Evolutionary conservation across 2,797 vertebrate species (phyloP).

Genomic region (Onychomys torridus): DNA sequence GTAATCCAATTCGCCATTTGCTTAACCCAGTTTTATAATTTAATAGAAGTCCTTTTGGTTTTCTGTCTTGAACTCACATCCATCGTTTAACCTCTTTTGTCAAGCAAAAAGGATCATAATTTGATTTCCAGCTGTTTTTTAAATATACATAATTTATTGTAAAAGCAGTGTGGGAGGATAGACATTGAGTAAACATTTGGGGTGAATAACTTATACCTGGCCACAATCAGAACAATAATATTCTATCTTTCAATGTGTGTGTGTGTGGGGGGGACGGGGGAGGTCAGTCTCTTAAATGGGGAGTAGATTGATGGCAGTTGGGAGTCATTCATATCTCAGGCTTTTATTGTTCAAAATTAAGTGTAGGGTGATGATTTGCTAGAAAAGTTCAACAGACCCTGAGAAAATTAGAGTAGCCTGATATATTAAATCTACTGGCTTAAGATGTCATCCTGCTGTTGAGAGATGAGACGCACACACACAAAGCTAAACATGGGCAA

Average conservation of each 20-base stretch:
- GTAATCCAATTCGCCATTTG: background rate
- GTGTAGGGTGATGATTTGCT: constrained; percentile 63
- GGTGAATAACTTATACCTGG: constrained; percentile 39
- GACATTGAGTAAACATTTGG: background rate
- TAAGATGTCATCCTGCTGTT: constrained; percentile 64
- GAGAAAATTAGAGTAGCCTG: constrained; percentile 33
- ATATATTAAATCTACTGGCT: constrained; percentile 71
- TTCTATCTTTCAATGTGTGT: background rate
- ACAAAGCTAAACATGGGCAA: background rate
- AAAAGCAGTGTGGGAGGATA: background rate
- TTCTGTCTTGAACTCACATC: constrained; percentile 22
- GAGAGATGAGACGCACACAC: background rate
- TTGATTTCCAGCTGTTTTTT: constrained; percentile 46
- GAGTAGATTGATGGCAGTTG: constrained; percentile 39
- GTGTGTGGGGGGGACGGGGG: background rate
- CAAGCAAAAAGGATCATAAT: constrained; percentile 37
- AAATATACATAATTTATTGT: background rate
- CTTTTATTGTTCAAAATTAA: constrained; percentile 69
- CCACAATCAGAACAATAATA: background rate
- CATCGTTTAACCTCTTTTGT: background rate
- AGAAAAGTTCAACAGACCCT: constrained; percentile 53
- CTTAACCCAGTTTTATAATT: constrained; percentile 9
- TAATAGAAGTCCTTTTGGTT: background rate
- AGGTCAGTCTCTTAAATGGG: constrained; percentile 19
- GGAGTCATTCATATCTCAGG: constrained; percentile 21